Base-by-base conservation (phyloP, 2,888 invertebrate species). In the Deilephila porcellus region DNA sequence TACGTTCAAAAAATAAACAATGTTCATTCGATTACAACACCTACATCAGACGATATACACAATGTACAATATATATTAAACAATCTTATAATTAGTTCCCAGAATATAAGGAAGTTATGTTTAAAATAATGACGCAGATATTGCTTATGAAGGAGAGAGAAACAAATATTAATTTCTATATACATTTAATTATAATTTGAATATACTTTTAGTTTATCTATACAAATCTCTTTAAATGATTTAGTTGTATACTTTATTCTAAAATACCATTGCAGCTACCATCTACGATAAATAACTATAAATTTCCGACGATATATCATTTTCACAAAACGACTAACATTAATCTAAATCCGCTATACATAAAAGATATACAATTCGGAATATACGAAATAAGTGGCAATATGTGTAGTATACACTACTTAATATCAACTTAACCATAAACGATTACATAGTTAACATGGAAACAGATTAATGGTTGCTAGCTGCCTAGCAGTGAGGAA, bases 391-490 rank as follows among this genome's bases (percentile, higher is more conserved):
- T 34, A 63, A 63, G 71, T 67, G 25, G 64, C 64, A 67, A 67
- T 67, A 67, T n/a, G 20, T 25, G 4, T 37, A 52, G 14, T 67
- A 5, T 32, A 67, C 25, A 25, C 14, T 67, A 56, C 19, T 56
- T n/a, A 67, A 67, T n/a, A 34, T 37, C n/a, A n/a, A 37, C 34
- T 67, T 20, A 45, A 67, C 17, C 14, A 52, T 67, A 52, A 64
- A 67, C 25, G 52, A 67, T 67, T 67, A 67, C 67, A 67, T 67
- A 67, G 67, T 67, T 67, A 67, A 52, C 67, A 45, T 67, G 52
- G 29, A 62, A n/a, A 4, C 45, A 37, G n/a, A 7, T 20, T 20
- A 20, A 25, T 25, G 4, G 14, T 25, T 25, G 52, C 17, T 45
- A 52, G 17, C 34, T 63, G 14, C 17, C 20, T 7, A 17, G 52